Percentiles rank a stretch among this genome's conserved stretches.
Conservation (phyloP, 2,797 vertebrate species). For the Siniperca undulata region DNA sequence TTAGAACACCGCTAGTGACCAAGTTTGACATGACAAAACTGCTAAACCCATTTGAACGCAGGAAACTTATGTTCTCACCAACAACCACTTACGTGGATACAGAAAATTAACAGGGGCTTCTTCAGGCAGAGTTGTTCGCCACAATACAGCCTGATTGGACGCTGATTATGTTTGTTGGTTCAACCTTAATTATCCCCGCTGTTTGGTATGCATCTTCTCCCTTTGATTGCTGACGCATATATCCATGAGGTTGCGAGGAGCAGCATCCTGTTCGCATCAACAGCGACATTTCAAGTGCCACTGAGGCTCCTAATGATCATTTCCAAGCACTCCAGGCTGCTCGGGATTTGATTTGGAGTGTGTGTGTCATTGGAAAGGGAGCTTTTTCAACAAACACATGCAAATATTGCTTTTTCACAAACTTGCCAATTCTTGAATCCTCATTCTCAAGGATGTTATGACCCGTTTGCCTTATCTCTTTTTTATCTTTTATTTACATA, state of each 20-base stretch:
- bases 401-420: slow-evolving; percentile 23
- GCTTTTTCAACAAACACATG: slow-evolving; percentile 28
- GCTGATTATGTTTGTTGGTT: slow-evolving; percentile 78
- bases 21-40: background rate
- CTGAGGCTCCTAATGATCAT: slow-evolving; percentile 65
- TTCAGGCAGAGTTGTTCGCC: slow-evolving; percentile 49
- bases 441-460: slow-evolving; percentile 18
- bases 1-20: background rate
- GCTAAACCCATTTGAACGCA: slow-evolving; percentile 1
- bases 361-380: slow-evolving; percentile 3
- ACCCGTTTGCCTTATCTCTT: slow-evolving; percentile 9
- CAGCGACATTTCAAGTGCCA: slow-evolving; percentile 58
- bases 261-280: slow-evolving; percentile 45
- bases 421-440: slow-evolving; percentile 18
- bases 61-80: slow-evolving; percentile 12
- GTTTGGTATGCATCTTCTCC: slow-evolving; percentile 49
- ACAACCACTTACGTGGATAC: slow-evolving; percentile 29
- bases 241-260: slow-evolving; percentile 40
- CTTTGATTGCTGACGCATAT: slow-evolving; percentile 61
- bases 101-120: slow-evolving; percentile 38
- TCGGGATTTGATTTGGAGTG: slow-evolving; percentile 59
- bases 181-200: slow-evolving; percentile 68
- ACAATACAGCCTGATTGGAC: slow-evolving; percentile 73
- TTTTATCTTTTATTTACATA: background rate
- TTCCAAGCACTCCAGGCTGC: slow-evolving; percentile 57